Evolutionary conservation across 2,888 invertebrate species (phyloP), one percentile per base, ranked within the genome.

Genomic region (Macroteleia sp.): DNA sequence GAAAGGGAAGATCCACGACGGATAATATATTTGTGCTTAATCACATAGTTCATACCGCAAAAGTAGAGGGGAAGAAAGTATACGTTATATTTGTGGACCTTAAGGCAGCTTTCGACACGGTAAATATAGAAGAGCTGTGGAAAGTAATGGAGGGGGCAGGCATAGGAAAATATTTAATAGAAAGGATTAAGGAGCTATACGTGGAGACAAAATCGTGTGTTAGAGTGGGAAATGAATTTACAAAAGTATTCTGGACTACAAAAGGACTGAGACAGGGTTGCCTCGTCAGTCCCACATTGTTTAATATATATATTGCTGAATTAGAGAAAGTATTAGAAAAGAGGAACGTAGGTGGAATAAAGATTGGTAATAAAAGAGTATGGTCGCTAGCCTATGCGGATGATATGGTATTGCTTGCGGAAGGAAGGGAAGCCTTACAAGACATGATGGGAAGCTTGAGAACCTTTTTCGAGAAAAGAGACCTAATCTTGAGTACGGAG

Each of bases 261-360:
- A 41, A 41, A 12, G 64, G 52, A 3, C 41, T 64, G 8, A 50
- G 17, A 17, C 50, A 41, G 17, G 50, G 64, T 1, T 64, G 52
- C 14, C 52, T 32, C 0, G 4, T 64, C 12, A 64, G 64, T 14
- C 50, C 64, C 0, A 52, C 64, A 1, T 10, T 64, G 9, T 64
- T 42, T n/a, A 42, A 42, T 2, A 20, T 42, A 1, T 42, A 20
- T 19, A 2, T 42, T 9, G 20, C 42, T 5, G 20, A 42, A 10
- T n/a, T 42, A 6, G n/a, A 42, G 10, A 20, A 20, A 2, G 5
- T 10, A 10, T 1, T 44, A 22, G 22, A 12, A 10, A n/a, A 41
- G 0, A 41, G 41, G 9, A 9, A 17, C 3, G n/a, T n/a, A n/a
- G 25, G 25, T 25, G 25, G 25, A 25, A 6, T 25, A 6, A 6